phyloP scores from a whole-genome alignment of 1,140 invertebrate species.

The Camponotus pennsylvanicus region DNA sequence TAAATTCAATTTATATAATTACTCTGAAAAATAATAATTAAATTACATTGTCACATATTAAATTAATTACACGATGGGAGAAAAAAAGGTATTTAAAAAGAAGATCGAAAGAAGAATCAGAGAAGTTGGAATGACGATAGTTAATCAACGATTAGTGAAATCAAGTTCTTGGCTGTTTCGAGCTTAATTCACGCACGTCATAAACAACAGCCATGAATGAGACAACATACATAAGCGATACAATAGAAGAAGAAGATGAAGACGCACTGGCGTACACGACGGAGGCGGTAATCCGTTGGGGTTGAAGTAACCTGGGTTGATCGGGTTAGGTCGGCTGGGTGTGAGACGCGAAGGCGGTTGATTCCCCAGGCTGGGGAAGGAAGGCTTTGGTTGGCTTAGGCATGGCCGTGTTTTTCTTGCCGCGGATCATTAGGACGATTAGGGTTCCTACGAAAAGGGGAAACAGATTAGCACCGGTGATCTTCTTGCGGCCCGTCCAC shows the following conservation, averaged over 20 bases:
- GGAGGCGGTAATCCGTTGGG: conserved; percentile 78
- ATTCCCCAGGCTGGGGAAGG: conserved; percentile 79
- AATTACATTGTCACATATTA: no score
- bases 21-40: no score
- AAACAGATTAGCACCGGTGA: conserved; percentile 82
- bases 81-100: neutral
- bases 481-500: conserved; percentile 68
- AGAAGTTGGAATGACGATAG: neutral
- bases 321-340: conserved; percentile 74
- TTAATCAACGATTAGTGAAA: neutral
- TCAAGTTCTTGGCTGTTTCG: neutral
- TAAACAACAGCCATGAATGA: neutral
- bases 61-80: neutral
- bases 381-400: conserved; percentile 83
- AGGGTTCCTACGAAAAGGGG: conserved; percentile 82
- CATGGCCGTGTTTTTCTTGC: conserved; percentile 85
- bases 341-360: conserved; percentile 77
- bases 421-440: conserved; percentile 86
- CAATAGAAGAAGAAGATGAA: neutral
- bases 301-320: conserved; percentile 70
- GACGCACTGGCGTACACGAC: conserved; percentile 51
- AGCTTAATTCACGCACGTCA: conserved; percentile 6
- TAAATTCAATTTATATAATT: no score
- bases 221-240: neutral
- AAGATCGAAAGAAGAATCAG: neutral